A percentile compares a stretch with the other conserved stretches of the same genome.
Evolutionary conservation across 1,140 invertebrate genomes (phyloP).

Genomic region (Drosophila prosaltans): DNA sequence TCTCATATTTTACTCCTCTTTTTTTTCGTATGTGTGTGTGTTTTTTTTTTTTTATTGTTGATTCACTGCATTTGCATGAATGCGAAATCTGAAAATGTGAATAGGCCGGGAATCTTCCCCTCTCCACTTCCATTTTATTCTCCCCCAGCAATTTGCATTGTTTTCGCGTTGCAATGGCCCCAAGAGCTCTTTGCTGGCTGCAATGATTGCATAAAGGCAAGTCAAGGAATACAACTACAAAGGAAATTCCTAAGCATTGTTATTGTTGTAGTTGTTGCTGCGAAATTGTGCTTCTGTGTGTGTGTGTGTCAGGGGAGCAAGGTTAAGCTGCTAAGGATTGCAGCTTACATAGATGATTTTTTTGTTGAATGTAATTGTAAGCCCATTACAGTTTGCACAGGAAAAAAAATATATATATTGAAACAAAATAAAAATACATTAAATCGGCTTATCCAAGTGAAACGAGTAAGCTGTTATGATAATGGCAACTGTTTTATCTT

Average conservation of each 20-base stretch:
- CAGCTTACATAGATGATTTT: constrained; percentile 25
- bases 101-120: constrained; percentile 69
- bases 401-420: background rate
- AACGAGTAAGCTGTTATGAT: background rate
- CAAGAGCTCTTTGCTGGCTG: constrained; percentile 46
- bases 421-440: background rate
- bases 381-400: background rate
- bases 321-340: constrained; percentile 41
- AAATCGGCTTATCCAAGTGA: background rate
- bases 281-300: constrained; percentile 7
- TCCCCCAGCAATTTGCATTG: constrained; percentile 55
- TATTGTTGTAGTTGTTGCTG: constrained; percentile 29
- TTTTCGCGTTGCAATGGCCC: constrained; percentile 62
- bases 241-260: constrained; percentile 46
- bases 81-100: constrained; percentile 73
- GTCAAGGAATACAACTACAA: constrained; percentile 53
- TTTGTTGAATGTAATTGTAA: background rate
- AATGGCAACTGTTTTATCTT: too few species aligned
- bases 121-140: background rate
- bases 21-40: background rate
- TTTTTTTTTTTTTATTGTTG: constrained; percentile 52
- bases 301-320: constrained; percentile 43
- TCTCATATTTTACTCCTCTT: constrained; percentile 23
- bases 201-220: constrained; percentile 73
- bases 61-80: constrained; percentile 69